Evolutionary conservation across 2,888 invertebrate species (phyloP).

Genomic region (Synergus umbraculus): DNA sequence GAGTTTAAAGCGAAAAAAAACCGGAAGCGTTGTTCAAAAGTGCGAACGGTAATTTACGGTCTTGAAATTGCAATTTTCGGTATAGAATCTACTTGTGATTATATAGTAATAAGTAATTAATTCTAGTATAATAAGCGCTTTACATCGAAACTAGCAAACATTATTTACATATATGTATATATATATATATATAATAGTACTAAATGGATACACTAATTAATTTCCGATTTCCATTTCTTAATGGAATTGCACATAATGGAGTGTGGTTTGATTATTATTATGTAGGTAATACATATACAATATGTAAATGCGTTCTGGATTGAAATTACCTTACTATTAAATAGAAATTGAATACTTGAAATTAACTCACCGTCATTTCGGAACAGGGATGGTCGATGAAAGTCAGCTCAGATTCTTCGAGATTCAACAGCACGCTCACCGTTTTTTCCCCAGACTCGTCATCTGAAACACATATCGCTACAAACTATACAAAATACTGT

Average conservation of each 20-base stretch:
- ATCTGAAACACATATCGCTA: conserved; percentile 81
- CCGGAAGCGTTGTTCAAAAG: no score
- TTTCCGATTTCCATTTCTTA: background rate
- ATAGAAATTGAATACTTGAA: background rate
- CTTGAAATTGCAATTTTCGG: no score
- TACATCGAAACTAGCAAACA: background rate
- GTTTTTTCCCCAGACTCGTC: conserved; percentile 95
- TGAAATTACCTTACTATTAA: conserved; percentile 6
- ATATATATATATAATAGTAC: no score
- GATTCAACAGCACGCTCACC: conserved; percentile 92
- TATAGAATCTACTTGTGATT: no score
- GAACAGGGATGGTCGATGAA: conserved; percentile 93
- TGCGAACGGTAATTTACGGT: no score
- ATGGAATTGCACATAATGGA: conserved; percentile 5
- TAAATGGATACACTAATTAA: background rate
- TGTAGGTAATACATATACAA: background rate
- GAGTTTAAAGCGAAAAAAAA: background rate
- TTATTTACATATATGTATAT: background rate
- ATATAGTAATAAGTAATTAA: background rate
- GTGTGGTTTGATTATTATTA: background rate
- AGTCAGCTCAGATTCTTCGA: conserved; percentile 92
- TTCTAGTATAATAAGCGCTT: background rate
- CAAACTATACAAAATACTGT: conserved; percentile 38
- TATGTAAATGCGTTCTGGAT: background rate
- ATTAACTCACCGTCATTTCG: conserved; percentile 92